Evolutionary conservation across 2,888 invertebrate species (phyloP), one percentile per base, ranked within the genome.

Genomic region (Keiferia lycopersicella): DNA sequence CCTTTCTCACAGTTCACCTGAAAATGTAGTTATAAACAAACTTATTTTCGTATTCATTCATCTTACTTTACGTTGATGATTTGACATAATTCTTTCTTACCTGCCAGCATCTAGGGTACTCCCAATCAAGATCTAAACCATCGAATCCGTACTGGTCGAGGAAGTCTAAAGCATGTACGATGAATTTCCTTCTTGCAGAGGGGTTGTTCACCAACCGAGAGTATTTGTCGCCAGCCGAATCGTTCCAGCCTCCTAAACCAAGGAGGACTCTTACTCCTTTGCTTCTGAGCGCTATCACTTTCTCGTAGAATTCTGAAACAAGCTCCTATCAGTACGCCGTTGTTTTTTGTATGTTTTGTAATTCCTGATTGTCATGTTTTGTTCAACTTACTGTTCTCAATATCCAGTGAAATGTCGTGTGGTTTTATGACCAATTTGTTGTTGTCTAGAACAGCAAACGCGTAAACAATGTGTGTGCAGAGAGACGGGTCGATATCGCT

Each of bases 161-260:
- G 77, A 97, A 98, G 72, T 95, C 94, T 0, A 96, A 70, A 0
- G 95, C 95, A 72, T 96, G 95, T 0, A 93, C 89, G 16, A 97
- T 93, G 76, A 98, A 98, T 68, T 93, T 93, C 34, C 93, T 90
- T 64, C 97, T 92, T 0, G 96, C 94, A 0, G 93, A 86, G 0
- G 95, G 93, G 76, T 93, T 95, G 80, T 96, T 95, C 0, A 96
- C 97, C 39, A 98, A 88, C 53, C 95, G 93, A 0, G 97, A 96
- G 84, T 98, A 98, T 79, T 98, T 98, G 81, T 96, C 96, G 3
- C 97, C 97, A 0, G 96, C 96, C 0, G 97, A 98, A 85, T 98
- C 98, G 78, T 97, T 98, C 98, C 98, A 98, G 0, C 98, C 98
- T 7, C 98, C 98, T 65, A 98, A 94, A 0, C 98, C 98, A 1